phyloP scores from a whole-genome alignment of 2,797 vertebrate species.

The Cyclopterus lumpus region DNA sequence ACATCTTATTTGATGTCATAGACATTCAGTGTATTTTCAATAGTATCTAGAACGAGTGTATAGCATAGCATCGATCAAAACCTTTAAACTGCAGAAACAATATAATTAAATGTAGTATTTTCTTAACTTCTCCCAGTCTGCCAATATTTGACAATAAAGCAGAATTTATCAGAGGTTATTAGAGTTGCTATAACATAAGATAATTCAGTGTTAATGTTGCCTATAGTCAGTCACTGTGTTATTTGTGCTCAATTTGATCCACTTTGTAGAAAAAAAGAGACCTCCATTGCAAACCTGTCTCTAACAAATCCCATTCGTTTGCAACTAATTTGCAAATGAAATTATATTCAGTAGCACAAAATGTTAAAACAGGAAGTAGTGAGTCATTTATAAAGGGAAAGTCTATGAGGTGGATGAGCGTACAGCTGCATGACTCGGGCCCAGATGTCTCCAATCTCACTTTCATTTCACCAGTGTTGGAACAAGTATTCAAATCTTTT shows the following conservation, averaged over 20 bases:
- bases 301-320: constrained; percentile 3
- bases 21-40: constrained; percentile 12
- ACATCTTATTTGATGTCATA: constrained; percentile 10
- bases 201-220: constrained; percentile 11
- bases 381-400: not conserved
- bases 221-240: constrained; percentile 7
- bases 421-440: constrained; percentile 17
- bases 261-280: not conserved
- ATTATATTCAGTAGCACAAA: not conserved
- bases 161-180: not conserved
- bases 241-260: constrained; percentile 40
- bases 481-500: not conserved
- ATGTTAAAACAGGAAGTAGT: not conserved
- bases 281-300: not conserved
- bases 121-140: not conserved
- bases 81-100: not conserved
- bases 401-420: constrained; percentile 13
- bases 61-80: not conserved
- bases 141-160: constrained; percentile 2
- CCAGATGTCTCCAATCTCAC: not conserved
- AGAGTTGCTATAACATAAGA: not conserved
- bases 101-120: not conserved
- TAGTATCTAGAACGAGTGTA: not conserved
- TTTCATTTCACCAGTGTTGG: not conserved
- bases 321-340: constrained; percentile 4